Evolutionary conservation across 2,888 invertebrate genomes (phyloP), one percentile per base, ranked within the genome.

Genomic region (Drosophila nr. fundita): DNA sequence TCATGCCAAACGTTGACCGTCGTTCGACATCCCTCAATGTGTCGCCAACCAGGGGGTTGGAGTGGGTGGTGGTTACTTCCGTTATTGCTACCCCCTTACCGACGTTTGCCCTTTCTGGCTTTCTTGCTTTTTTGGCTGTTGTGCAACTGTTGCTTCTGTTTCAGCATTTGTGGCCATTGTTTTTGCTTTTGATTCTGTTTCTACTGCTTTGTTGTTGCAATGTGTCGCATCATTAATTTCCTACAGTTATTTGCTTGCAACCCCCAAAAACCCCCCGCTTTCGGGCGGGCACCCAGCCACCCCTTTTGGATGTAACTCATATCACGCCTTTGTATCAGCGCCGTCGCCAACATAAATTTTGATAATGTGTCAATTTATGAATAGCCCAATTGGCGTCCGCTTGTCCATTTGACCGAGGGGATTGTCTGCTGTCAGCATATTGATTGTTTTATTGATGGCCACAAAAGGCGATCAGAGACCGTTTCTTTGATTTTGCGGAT

Each of bases 361-460:
- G 90, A 89, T 86, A 86, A 86, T 89, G 85, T 86, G 90, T 86
- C 88, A 86, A 86, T 86, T 86, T 86, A 86, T 86, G 90, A 87
- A 87, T 85, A 68, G 82, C 70, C 58, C 76, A 62, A 65, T 83
- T 76, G 78, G 71, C 68, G 64, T 48, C 53, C 42, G 60, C 50
- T 52, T 60, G 66, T 72, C 85, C 60, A 61, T 80, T 75, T 76
- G 68, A 65, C 73, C 75, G 65, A 73, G 76, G 65, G 76, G 76
- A 87, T 76, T 86, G 82, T 73, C 73, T 70, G 75, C 90, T 86
- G 90, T 86, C 85, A 89, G 85, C 85, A 78, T 85, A 89, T 89
- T 86, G 90, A 87, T 89, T 85, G 90, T 89, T 89, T 86, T 86
- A 89, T 86, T 89, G 90, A 85, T 85, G 80, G 67, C 32, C 65